Conservation (phyloP, 2,888 invertebrate species). For the Siphonodentalium dalli region DNA sequence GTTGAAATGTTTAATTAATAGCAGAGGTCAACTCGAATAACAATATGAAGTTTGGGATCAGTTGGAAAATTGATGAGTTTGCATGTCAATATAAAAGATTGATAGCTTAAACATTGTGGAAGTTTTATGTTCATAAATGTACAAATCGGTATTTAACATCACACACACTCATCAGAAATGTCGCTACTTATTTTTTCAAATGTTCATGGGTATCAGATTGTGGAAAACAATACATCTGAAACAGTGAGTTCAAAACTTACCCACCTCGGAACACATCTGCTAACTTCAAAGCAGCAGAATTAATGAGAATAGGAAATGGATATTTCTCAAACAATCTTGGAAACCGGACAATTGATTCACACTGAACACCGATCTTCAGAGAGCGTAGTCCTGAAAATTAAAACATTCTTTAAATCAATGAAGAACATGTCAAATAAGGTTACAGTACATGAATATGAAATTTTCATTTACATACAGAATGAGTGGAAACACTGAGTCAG, state of each 20-base stretch:
- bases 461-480: not conserved
- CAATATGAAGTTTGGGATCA: too few species aligned
- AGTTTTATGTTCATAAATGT: too few species aligned
- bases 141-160: too few species aligned
- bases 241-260: slow-evolving; percentile 59
- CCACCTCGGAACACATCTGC: slow-evolving; percentile 91
- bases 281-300: slow-evolving; percentile 91
- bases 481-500: too few species aligned
- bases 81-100: too few species aligned
- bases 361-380: slow-evolving; percentile 91
- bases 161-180: too few species aligned
- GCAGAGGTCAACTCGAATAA: too few species aligned
- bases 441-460: not conserved
- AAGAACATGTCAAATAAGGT: not conserved
- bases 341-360: slow-evolving; percentile 95
- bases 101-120: too few species aligned
- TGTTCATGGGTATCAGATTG: not conserved
- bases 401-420: not conserved
- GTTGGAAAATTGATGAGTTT: too few species aligned
- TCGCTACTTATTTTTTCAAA: too few species aligned
- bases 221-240: not conserved
- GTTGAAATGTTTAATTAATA: too few species aligned
- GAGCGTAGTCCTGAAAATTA: slow-evolving; percentile 79
- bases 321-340: slow-evolving; percentile 95
- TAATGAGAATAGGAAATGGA: slow-evolving; percentile 96